Base-by-base conservation (phyloP, 2,797 vertebrate species). In the Galago senegalensis region DNA sequence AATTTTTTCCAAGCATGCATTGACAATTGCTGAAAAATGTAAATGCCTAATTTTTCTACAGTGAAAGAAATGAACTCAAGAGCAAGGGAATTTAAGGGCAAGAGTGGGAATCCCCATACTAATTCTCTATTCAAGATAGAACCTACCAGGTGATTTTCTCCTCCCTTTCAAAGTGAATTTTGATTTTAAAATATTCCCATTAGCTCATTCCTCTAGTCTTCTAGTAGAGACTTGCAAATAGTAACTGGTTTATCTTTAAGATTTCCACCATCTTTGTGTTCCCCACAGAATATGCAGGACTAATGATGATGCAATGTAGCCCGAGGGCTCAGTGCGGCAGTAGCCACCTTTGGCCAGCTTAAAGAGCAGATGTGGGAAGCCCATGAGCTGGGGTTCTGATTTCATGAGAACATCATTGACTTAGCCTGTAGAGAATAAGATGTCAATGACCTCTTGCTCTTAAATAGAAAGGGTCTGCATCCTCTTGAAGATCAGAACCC, bases 141-240 rank as follows among this genome's bases (percentile, higher is more conserved):
- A 67, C 14, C 75, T 94, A 75, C 67, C 56, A 20, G 40, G 21
- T 93, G 61, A 81, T 94, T 95, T 79, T 95, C n/a, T 72, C 58
- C 81, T 96, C 87, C 49, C 34, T 94, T 95, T 96, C 89, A 95
- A 89, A 95, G 80, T 85, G 70, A 92, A 91, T 69, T 96, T 91
- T n/a, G 53, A 96, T 89, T 95, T 89, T 87, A 56, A 94, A 92
- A 89, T 63, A 63, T 86, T 81, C 17, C 31, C 12, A 95, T 84
- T 83, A 83, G 92, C 93, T 69, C 31, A 37, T 80, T 91, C 80
- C 72, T 77, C 20, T 65, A 80, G 87, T 69, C 81, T 93, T 87
- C 72, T 88, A 31, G 56, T 89, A 84, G 69, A 83, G 31, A 84
- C 46, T 79, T 84, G 34, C n/a, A 92, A 95, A 77, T 46, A 93